Base-by-base conservation (phyloP, 2,113 vertebrate genomes). In the Pseudorasbora parva region DNA sequence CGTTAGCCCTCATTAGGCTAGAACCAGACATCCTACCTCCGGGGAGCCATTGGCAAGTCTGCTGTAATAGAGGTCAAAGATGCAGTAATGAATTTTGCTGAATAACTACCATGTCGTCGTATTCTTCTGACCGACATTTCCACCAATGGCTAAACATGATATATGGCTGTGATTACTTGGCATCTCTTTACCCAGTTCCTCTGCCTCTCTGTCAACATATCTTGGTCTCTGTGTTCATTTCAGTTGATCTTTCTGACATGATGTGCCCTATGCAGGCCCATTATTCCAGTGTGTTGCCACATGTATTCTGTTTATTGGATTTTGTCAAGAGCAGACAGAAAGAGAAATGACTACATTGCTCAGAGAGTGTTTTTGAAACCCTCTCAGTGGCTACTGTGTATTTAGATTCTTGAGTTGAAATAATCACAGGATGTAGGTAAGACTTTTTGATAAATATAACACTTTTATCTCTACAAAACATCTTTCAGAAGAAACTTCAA, bases 51-150 rank as follows among this genome's bases (percentile, higher is more conserved):
- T 87, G 76, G 68, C 78, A 73, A 83, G 64, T 78, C 74, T 82
- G 82, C 59, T 78, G 73, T 90, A 89, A 90, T 86, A 64, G 88
- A 89, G 87, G 87, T 84, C 84, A 88, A 89, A 87, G 85, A 87
- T 87, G 77, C 77, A 21, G 73, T 84, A 86, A 85, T 88, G 82
- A 76, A 87, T 89, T 85, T 86, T 33, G 49, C 69, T 82, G 60
- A 88, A 84, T 76, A 84, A 85, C 74, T 81, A 76, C 79, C 74
- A 30, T 25, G 2, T 72, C 49, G 49, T 25, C 49, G 49, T 25
- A 66, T 87, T 62, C 64, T 82, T 88, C 71, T 78, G 72, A 84
- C 74, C 75, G 76, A 86, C 75, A 57, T 87, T 86, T 83, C 78
- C 51, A 84, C 68, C 86, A 82, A 41, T 84, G 69, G 78, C 72